Evolutionary conservation across 2,113 vertebrate genomes (phyloP), one percentile per base, ranked within the genome.

Genomic region (Ceyx cyanopectus): DNA sequence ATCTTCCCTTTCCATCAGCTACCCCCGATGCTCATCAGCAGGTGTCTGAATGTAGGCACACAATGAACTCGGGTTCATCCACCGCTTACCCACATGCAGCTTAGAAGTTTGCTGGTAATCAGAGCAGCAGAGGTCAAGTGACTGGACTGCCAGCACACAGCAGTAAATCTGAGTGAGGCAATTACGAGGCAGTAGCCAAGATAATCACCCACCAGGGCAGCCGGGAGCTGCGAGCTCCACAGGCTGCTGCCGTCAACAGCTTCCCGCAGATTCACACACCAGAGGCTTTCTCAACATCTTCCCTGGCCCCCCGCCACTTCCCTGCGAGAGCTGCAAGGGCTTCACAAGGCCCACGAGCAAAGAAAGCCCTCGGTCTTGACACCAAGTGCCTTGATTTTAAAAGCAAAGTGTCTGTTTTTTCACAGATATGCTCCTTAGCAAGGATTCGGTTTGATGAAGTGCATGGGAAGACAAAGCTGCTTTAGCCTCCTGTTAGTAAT

Each of bases 171-270:
- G 41, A 76, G 62, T 37, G 3, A 26, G 22, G 70, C 70, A 72
- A 73, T 11, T 12, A 40, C 14, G 61, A 57, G 1, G 3, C 63
- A 56, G 63, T 4, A 74, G 41, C 41, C 50, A 53, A 30, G 61
- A 45, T 21, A 68, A 82, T n/a, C 14, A 0, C 29, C 37, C 79
- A 80, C 24, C 41, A 70, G 51, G 15, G 7, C 4, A 26, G 46
- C 11, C 4, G 32, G 1, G 5, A 68, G 46, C 45, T 27, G 50
- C 0, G 0, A 2, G 0, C 22, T 79, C 32, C 63, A 23, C n/a
- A 32, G 12, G 24, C 68, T 24, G 62, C 85, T 82, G 54, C 87
- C 21, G 5, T 27, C 6, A 91, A 61, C 54, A 81, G 58, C 45
- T 41, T 32, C 62, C 79, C 15, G 41, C 46, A 40, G 29, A 19